A percentile compares a stretch with the other conserved stretches of the same genome.
phyloP scores from a whole-genome alignment of 2,888 invertebrate species.

The Platypus cylindrus region DNA sequence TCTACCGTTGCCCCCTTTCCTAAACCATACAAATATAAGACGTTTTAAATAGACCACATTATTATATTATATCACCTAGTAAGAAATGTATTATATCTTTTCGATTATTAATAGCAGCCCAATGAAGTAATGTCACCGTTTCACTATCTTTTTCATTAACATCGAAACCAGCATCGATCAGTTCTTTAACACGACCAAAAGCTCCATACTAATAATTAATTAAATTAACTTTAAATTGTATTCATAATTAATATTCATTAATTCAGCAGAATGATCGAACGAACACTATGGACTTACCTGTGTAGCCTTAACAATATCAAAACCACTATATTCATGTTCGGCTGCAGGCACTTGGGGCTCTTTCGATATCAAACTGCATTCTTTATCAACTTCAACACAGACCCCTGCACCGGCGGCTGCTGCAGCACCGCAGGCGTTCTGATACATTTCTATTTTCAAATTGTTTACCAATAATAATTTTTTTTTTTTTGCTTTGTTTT shows the following conservation, averaged over 20 bases:
- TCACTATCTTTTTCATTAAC: constrained; percentile 91
- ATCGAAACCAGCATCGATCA: constrained; percentile 86
- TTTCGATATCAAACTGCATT: constrained; percentile 47
- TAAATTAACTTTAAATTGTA: too few species aligned
- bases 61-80: too few species aligned
- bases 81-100: constrained; percentile 83
- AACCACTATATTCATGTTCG: constrained; percentile 65
- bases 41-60: neutral
- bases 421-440: constrained; percentile 59
- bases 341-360: constrained; percentile 49
- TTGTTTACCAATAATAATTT: constrained; percentile 8
- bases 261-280: too few species aligned
- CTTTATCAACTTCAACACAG: constrained; percentile 48
- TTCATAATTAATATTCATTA: too few species aligned
- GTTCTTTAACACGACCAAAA: constrained; percentile 65
- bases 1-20: constrained; percentile 81
- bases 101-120: constrained; percentile 98
- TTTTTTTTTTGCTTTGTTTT: too few species aligned
- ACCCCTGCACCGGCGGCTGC: constrained; percentile 52
- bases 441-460: constrained; percentile 42
- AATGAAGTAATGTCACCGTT: constrained; percentile 94
- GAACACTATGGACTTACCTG: too few species aligned
- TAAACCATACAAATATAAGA: constrained; percentile 32
- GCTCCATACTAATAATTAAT: constrained; percentile 86
- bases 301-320: constrained; percentile 89